These are phyloP conservation scores for Amia ocellicauda DNA, from an alignment of 2,113 vertebrate genomes.

Conservation along the genomic window DNA sequence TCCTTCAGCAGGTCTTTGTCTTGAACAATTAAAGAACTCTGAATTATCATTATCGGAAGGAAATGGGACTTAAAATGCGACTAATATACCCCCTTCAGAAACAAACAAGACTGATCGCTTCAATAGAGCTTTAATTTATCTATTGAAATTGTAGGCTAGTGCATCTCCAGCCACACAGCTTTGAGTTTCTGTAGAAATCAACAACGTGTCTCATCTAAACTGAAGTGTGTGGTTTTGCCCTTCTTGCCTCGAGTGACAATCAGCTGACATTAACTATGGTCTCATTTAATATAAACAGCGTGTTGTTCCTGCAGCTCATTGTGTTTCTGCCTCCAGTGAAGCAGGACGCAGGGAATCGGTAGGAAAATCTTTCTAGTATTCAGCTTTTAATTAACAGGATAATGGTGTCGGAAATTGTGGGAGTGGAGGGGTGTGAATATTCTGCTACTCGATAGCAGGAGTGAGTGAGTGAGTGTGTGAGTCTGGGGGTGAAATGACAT, in stretches of 20 bases:
- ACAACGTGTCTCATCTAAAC: too few species aligned
- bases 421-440: background rate
- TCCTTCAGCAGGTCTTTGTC: background rate
- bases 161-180: background rate
- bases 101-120: slow-evolving; percentile 1
- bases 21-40: too few species aligned
- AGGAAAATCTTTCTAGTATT: background rate
- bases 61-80: background rate
- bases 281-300: background rate
- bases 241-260: background rate
- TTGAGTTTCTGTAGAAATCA: background rate
- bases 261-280: background rate
- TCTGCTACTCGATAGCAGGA: background rate
- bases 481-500: too few species aligned
- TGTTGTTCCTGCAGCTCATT: background rate
- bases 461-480: background rate
- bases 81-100: background rate
- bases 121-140: too few species aligned
- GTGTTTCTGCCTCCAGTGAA: slow-evolving; percentile 1
- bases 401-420: background rate
- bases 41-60: background rate
- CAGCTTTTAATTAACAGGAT: background rate
- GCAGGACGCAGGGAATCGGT: background rate
- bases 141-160: background rate
- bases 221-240: background rate